Conservation (phyloP, 2,888 invertebrate species). For the Mythimna vitellina region DNA sequence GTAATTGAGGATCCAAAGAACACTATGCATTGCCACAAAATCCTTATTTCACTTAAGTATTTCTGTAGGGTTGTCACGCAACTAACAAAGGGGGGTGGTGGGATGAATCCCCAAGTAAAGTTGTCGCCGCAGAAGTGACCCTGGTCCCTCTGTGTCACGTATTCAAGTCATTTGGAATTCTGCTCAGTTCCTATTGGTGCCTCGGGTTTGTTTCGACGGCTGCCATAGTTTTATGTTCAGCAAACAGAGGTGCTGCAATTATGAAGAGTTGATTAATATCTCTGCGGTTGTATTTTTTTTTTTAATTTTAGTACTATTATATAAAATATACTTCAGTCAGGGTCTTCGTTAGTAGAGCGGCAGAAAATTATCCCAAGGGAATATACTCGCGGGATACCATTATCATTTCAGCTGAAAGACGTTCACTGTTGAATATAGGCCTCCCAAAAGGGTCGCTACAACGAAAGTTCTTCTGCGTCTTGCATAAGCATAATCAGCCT, state of each 20-base stretch:
- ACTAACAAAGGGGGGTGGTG: slow-evolving; percentile 53
- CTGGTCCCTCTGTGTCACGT: slow-evolving; percentile 72
- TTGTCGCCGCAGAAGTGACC: slow-evolving; percentile 48
- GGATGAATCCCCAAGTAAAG: slow-evolving; percentile 44
- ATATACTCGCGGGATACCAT: no score
- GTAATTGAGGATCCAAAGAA: not conserved
- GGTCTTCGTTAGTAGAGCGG: no score
- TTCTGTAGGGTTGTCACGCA: slow-evolving; percentile 44
- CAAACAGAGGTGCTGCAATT: slow-evolving; percentile 46
- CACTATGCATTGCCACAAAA: not conserved
- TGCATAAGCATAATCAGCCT: no score
- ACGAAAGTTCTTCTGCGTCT: no score
- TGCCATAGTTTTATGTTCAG: slow-evolving; percentile 66
- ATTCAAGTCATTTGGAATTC: slow-evolving; percentile 84
- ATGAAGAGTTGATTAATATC: slow-evolving; percentile 45
- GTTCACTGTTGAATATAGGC: no score
- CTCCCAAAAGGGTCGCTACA: no score
- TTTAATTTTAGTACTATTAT: not conserved
- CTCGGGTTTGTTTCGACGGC: slow-evolving; percentile 80
- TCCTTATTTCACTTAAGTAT: slow-evolving; percentile 35
- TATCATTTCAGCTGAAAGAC: no score
- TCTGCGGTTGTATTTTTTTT: not conserved
- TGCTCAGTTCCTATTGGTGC: slow-evolving; percentile 71
- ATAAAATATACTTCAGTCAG: no score
- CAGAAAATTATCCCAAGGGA: no score